Percentiles rank a stretch among this genome's conserved stretches.
Evolutionary conservation across 2,888 invertebrate genomes (phyloP).

Genomic region (Drosophila dives): DNA sequence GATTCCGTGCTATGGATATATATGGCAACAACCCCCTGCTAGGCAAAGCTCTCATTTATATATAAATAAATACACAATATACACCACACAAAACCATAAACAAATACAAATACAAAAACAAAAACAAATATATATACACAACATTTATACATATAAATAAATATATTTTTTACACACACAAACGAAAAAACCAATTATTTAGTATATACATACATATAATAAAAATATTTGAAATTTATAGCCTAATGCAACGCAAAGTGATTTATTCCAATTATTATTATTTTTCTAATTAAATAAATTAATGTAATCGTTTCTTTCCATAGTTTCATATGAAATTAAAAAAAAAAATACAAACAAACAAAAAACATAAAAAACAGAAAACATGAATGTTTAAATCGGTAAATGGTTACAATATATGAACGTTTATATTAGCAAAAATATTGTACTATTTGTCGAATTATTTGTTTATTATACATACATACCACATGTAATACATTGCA

Average conservation of each 20-base stretch:
- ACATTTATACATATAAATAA: slow-evolving; percentile 41
- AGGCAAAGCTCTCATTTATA: slow-evolving; percentile 53
- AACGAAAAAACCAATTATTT: slow-evolving; percentile 52
- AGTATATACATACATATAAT: slow-evolving; percentile 49
- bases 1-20: slow-evolving; percentile 42
- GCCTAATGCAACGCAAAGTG: slow-evolving; percentile 78
- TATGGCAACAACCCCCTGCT: slow-evolving; percentile 49
- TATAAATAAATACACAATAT: slow-evolving; percentile 50
- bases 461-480: slow-evolving; percentile 63
- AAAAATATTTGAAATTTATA: slow-evolving; percentile 71
- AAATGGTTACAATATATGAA: slow-evolving; percentile 70
- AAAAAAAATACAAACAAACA: slow-evolving; percentile 41
- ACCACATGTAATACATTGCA: slow-evolving; percentile 38
- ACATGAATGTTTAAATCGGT: slow-evolving; percentile 69
- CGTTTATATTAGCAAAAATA: slow-evolving; percentile 61
- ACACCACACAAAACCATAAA: slow-evolving; percentile 32
- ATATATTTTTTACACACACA: slow-evolving; percentile 63
- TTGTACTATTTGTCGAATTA: slow-evolving; percentile 68
- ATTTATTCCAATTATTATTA: slow-evolving; percentile 81
- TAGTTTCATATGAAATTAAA: slow-evolving; percentile 75
- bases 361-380: slow-evolving; percentile 41
- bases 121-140: slow-evolving; percentile 28
- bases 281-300: slow-evolving; percentile 77
- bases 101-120: neutral
- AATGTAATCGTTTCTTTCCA: slow-evolving; percentile 79